These are phyloP conservation scores for Synanthedon vespiformis DNA, from an alignment of 2,888 invertebrate genomes.

Conservation along the genomic window DNA sequence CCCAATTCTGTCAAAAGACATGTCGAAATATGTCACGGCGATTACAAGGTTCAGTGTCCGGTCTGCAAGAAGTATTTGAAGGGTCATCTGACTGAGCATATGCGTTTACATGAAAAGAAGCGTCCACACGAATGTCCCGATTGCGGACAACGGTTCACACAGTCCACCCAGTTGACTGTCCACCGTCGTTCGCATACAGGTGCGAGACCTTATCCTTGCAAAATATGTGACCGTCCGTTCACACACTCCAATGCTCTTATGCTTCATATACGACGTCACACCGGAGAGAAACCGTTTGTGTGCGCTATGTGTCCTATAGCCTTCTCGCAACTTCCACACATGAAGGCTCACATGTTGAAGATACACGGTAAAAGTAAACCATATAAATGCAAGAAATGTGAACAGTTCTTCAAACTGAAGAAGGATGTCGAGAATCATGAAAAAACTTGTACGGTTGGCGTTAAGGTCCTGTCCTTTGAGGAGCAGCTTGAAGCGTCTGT, in stretches of 20 bases:
- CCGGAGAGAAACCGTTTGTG: conserved; percentile 86
- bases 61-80: conserved; percentile 85
- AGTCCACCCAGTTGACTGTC: conserved; percentile 85
- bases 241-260: conserved; percentile 88
- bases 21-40: conserved; percentile 79
- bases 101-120: conserved; percentile 82
- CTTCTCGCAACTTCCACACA: conserved; percentile 86
- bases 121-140: conserved; percentile 83
- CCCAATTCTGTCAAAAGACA: conserved; percentile 82
- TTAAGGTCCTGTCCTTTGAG: conserved; percentile 27
- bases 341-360: conserved; percentile 89
- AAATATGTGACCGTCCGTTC: conserved; percentile 83
- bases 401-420: conserved; percentile 81
- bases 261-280: conserved; percentile 84
- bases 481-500: conserved; percentile 30
- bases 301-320: conserved; percentile 78
- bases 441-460: conserved; percentile 51
- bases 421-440: conserved; percentile 77
- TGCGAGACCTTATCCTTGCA: conserved; percentile 84
- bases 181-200: conserved; percentile 89
- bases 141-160: conserved; percentile 84
- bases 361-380: conserved; percentile 84
- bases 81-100: conserved; percentile 84
- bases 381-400: conserved; percentile 81
- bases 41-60: conserved; percentile 81